Evolutionary conservation across 2,888 invertebrate species (phyloP).

Genomic region (Sphecodes monilicornis): DNA sequence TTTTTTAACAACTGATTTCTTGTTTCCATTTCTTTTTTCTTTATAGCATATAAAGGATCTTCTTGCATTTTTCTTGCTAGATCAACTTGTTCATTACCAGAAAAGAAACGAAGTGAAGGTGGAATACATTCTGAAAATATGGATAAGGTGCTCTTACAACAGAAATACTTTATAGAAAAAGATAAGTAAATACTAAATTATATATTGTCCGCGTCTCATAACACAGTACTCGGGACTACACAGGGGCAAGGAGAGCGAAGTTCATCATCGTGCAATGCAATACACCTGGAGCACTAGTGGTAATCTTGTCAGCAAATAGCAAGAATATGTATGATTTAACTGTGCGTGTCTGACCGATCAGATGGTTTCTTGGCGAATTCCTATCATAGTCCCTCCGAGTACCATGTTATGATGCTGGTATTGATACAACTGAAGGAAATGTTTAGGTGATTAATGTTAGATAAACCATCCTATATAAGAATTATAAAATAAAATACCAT

Average conservation of each 20-base stretch:
- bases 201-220: too few relatives aligned
- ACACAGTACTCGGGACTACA: too few relatives aligned
- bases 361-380: too few relatives aligned
- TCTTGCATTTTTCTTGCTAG: constrained; percentile 95
- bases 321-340: too few relatives aligned
- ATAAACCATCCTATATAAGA: not conserved
- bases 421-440: not conserved
- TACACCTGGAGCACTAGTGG: too few relatives aligned
- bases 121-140: constrained; percentile 88
- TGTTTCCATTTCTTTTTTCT: constrained; percentile 95
- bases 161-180: not conserved
- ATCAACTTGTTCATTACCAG: constrained; percentile 91
- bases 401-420: too few relatives aligned
- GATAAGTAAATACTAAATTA: not conserved
- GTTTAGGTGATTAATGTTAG: not conserved
- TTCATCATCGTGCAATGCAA: too few relatives aligned
- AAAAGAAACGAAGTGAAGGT: constrained; percentile 88
- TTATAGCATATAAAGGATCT: constrained; percentile 96
- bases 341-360: too few relatives aligned
- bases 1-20: constrained; percentile 94
- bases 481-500: constrained; percentile 78
- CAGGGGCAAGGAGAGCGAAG: too few relatives aligned
- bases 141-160: not conserved
- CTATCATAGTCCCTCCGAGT: too few relatives aligned
- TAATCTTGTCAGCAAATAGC: too few relatives aligned